These are phyloP conservation scores for Lithophane socia DNA, from an alignment of 2,888 invertebrate genomes.

Conservation along the genomic window DNA sequence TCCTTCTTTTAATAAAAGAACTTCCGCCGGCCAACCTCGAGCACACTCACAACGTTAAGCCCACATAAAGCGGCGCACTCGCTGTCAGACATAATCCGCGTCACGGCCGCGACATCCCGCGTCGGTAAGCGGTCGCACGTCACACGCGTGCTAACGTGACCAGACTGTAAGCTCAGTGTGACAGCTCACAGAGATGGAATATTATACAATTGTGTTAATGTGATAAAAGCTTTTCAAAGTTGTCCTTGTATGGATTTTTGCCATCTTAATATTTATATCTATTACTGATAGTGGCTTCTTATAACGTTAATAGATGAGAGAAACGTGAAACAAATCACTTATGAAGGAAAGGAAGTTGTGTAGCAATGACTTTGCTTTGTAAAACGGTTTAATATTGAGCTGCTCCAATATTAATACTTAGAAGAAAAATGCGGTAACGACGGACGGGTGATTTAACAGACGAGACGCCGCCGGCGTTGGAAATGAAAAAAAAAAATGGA, in stretches of 20 bases:
- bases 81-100: constrained; percentile 52
- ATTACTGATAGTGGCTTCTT: not conserved
- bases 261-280: not conserved
- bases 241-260: not conserved
- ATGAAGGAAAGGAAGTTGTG: not conserved
- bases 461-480: not conserved
- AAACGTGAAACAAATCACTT: not conserved
- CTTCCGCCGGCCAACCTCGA: not conserved
- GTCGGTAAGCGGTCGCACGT: constrained; percentile 35
- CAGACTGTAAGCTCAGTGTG: constrained; percentile 34
- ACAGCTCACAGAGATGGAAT: constrained; percentile 25
- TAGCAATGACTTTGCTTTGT: too few species aligned
- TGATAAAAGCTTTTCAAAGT: not conserved
- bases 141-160: constrained; percentile 50
- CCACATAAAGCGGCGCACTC: constrained; percentile 59
- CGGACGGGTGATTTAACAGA: not conserved
- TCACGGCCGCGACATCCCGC: constrained; percentile 36
- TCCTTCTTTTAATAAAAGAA: constrained; percentile 7
- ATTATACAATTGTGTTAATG: constrained; percentile 2
- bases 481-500: not conserved
- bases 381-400: not conserved
- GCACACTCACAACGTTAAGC: constrained; percentile 30
- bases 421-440: not conserved
- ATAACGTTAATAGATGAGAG: not conserved
- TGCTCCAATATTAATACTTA: not conserved